Evolutionary conservation across 2,888 invertebrate genomes (phyloP), one percentile per base, ranked within the genome.

Genomic region (Gari tellinella): DNA sequence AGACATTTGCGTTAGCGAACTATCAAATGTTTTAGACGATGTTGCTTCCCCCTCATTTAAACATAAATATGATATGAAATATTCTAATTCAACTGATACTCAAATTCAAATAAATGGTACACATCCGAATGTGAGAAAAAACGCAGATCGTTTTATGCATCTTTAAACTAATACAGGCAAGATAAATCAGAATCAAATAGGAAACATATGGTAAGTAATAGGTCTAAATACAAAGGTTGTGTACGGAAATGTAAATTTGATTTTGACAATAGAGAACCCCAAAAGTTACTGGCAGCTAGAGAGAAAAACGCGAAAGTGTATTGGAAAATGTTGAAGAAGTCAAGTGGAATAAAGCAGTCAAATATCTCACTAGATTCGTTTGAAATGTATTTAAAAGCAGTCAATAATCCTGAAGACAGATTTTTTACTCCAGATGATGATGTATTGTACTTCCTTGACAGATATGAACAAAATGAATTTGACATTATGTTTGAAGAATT

Each of bases 341-440:
- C 43, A 2, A 4, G 31, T n/a, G 31, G 31, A 4, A 7, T 31
- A 31, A 31, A 31, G 10, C 31, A 31, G 10, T 31, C 31, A 31
- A 31, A 31, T 31, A 10, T 31, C 4, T 7, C 4, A 31, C 4
- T 31, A 31, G 10, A 31, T 10, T 12, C 5, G 5, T 67, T 67
- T 46, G 53, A 38, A 15, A 0, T 5, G n/a, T 67, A 67, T 25
- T 67, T 67, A 46, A 67, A 67, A 46, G n/a, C 31, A 31, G 31
- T 31, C 10, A 31, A 31, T 10, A 31, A 4, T 31, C 31, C 67
- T 8, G 53, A 53, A 1, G 21, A 21, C 14, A 14, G 19, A 1
- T 67, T 67, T 40, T 67, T 37, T n/a, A 41, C 52, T 21, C 60
- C 67, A 17, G 67, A 67, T 43, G 67, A 58, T 17, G 67, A 67